Conservation (phyloP, 2,113 vertebrate genomes). For the Poeciliopsis occidentalis region DNA sequence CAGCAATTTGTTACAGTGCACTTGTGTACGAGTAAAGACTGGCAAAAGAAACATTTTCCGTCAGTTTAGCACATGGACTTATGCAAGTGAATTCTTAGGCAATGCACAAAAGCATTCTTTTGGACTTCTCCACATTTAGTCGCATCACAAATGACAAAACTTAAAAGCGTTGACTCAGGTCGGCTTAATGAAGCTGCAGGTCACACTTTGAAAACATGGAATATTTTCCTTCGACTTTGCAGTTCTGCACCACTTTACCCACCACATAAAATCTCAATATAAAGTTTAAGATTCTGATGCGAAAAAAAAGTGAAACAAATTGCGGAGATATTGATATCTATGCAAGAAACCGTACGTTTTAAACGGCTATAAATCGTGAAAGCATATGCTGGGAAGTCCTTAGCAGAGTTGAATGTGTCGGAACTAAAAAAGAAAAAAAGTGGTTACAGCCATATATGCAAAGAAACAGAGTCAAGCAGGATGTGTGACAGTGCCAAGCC, state of each 20-base stretch:
- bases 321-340: not conserved
- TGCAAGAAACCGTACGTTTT: too few relatives aligned
- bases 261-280: not conserved
- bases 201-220: not conserved
- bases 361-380: too few relatives aligned
- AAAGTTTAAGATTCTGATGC: too few relatives aligned
- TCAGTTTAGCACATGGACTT: not conserved
- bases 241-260: not conserved
- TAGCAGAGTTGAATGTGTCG: not conserved
- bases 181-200: not conserved
- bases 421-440: constrained; percentile 1
- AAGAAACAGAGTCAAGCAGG: constrained; percentile 16
- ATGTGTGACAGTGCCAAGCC: not conserved
- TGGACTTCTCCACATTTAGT: not conserved
- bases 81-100: not conserved
- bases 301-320: not conserved
- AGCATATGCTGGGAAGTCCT: not conserved
- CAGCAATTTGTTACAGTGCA: too few relatives aligned
- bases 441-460: constrained; percentile 25
- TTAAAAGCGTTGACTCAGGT: not conserved
- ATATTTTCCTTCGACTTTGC: not conserved
- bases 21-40: not conserved
- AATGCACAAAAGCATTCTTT: not conserved
- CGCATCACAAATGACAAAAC: not conserved
- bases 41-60: too few relatives aligned